These are phyloP conservation scores for Pomphorhynchus laevis DNA, from an alignment of 1,140 invertebrate genomes.

Conservation along the genomic window DNA sequence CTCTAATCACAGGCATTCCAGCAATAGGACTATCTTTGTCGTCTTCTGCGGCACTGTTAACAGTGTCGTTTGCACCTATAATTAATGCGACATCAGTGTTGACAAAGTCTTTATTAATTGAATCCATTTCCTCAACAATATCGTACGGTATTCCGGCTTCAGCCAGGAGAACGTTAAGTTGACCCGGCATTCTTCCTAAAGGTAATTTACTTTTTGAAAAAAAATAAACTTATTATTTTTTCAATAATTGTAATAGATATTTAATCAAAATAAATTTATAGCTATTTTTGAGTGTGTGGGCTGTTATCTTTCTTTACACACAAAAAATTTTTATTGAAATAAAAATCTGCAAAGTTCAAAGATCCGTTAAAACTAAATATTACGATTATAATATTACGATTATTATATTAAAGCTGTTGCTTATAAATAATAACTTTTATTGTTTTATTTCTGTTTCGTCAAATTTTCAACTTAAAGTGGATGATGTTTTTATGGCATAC, in stretches of 20 bases:
- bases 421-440: too few species aligned
- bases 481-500: too few species aligned
- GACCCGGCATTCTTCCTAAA: conserved; percentile 47
- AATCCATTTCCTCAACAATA: conserved; percentile 61
- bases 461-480: too few species aligned
- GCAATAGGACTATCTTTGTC: conserved; percentile 59
- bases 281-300: too few species aligned
- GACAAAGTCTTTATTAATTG: conserved; percentile 51
- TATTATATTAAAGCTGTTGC: too few species aligned
- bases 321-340: too few species aligned
- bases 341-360: too few species aligned
- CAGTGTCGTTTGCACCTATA: conserved; percentile 61
- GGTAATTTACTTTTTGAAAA: conserved; percentile 7
- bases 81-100: conserved; percentile 47
- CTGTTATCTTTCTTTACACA: too few species aligned
- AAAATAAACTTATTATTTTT: conserved; percentile 1
- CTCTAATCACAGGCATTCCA: conserved; percentile 54
- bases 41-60: conserved; percentile 55
- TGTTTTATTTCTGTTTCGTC: too few species aligned
- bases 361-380: too few species aligned
- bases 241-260: not conserved
- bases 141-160: conserved; percentile 66
- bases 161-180: conserved; percentile 51
- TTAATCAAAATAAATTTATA: not conserved
- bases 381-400: too few species aligned